Conservation (phyloP, 2,888 invertebrate species). For the Sarcophaga carnaria region DNA sequence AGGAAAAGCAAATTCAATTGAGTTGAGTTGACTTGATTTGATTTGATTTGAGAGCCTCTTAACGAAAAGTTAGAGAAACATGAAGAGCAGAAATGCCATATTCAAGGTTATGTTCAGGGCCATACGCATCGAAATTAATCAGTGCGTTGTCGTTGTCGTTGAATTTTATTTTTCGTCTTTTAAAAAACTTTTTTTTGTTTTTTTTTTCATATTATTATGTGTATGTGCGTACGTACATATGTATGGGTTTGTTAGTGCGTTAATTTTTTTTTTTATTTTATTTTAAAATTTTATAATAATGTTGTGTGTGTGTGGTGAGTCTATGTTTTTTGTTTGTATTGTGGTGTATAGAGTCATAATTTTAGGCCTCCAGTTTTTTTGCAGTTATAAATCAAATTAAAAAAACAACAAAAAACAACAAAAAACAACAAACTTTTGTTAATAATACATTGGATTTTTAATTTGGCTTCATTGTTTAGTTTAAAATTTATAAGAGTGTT, state of each 20-base stretch:
- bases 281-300: conserved; percentile 8
- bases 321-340: conserved; percentile 59
- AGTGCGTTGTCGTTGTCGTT: conserved; percentile 60
- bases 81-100: conserved; percentile 31
- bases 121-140: conserved; percentile 74
- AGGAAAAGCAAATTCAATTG: background rate
- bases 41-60: conserved; percentile 3
- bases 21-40: background rate
- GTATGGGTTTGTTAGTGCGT: conserved; percentile 57
- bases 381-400: background rate
- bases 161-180: conserved; percentile 30
- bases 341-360: conserved; percentile 3
- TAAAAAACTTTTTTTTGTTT: background rate
- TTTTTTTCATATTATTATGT: conserved; percentile 21
- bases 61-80: conserved; percentile 44
- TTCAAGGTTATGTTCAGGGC: conserved; percentile 81
- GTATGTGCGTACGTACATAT: conserved; percentile 15
- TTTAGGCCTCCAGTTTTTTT: conserved; percentile 40
- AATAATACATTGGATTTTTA: background rate
- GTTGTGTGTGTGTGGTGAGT: conserved; percentile 70
- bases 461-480: conserved; percentile 24
- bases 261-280: conserved; percentile 7
- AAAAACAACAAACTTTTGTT: background rate
- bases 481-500: conserved; percentile 10
- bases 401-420: background rate